These are phyloP conservation scores for Antheraea pernyi DNA, from an alignment of 1,140 invertebrate species.

Conservation along the genomic window DNA sequence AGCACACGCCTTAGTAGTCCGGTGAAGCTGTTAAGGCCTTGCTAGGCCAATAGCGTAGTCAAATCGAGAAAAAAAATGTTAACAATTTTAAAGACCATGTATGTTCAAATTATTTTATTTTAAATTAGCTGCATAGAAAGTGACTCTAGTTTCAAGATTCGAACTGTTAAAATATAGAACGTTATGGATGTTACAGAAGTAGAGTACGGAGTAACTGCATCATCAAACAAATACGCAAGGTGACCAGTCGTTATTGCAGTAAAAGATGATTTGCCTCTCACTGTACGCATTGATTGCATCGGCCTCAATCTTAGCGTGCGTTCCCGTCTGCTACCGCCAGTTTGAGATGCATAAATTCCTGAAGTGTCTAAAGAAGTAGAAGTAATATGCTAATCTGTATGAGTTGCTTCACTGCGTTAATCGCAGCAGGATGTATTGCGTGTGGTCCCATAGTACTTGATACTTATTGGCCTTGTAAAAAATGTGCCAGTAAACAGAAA, in stretches of 20 bases:
- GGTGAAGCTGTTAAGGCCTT: no score
- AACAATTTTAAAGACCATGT: no score
- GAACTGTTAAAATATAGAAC: neutral
- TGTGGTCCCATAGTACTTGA: slow-evolving; percentile 49
- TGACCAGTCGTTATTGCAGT: slow-evolving; percentile 12
- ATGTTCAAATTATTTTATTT: no score
- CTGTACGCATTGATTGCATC: slow-evolving; percentile 63
- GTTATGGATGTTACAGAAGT: neutral
- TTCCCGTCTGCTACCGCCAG: slow-evolving; percentile 60
- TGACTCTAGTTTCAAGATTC: no score
- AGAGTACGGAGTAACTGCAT: neutral
- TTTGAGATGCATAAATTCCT: slow-evolving; percentile 57
- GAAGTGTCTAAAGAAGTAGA: slow-evolving; percentile 57
- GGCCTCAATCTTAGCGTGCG: slow-evolving; percentile 59
- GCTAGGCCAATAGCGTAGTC: no score
- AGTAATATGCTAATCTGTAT: slow-evolving; percentile 53
- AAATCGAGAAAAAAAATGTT: no score
- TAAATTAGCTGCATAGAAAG: no score
- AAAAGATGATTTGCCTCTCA: slow-evolving; percentile 71
- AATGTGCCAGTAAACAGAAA: slow-evolving; percentile 23
- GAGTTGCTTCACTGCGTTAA: slow-evolving; percentile 41
- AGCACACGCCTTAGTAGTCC: no score
- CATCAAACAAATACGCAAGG: slow-evolving; percentile 6
- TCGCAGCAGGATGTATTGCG: slow-evolving; percentile 46
- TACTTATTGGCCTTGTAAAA: slow-evolving; percentile 27